Evolutionary conservation across 2,888 invertebrate genomes (phyloP), one percentile per base, ranked within the genome.

Genomic region (Branchellion lobata): DNA sequence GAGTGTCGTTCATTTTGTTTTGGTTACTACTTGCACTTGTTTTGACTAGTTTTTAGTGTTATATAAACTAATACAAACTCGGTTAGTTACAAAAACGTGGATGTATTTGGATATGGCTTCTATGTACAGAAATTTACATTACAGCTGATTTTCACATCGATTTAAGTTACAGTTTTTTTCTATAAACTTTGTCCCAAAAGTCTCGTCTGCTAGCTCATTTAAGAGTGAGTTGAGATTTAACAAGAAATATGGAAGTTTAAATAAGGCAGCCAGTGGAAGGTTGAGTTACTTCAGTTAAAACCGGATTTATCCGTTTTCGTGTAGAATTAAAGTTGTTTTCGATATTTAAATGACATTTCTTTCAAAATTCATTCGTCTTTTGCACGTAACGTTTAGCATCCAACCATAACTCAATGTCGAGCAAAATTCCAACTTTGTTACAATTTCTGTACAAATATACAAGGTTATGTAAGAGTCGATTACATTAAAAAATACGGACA

Each of bases 1-100:
- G 36, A 33, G 77, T 65, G 24, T 77, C 77, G 36, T 61, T 65
- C 77, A 77, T 65, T 31, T n/a, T 31, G 53, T 53, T 8, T 57
- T 18, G 61, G 3, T 18, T 14, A 24, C 61, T 57, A 57, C n/a
- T 57, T 47, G 47, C 47, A 47, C 8, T 14, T 24, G 24, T 57
- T 57, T 57, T 57, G 61, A 57, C 61, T 57, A 57, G 61, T 24
- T 18, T 57, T 14, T 57, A 24, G 61, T 18, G 21, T 5, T 8
- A 57, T 57, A 18, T 14, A 18, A 47, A 47, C n/a, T 47, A 18
- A 47, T 8, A 47, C 18, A 47, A n/a, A 57, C 21, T 14, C 5
- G 3, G 61, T n/a, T 57, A 57, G 24, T 5, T 18, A 3, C 27
- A 31, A 11, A 71, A 33, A 71, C 27, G 21, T 31, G 34, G 21